Evolutionary conservation across 2,113 vertebrate genomes (phyloP).

Genomic region (Dipodomys spectabilis): DNA sequence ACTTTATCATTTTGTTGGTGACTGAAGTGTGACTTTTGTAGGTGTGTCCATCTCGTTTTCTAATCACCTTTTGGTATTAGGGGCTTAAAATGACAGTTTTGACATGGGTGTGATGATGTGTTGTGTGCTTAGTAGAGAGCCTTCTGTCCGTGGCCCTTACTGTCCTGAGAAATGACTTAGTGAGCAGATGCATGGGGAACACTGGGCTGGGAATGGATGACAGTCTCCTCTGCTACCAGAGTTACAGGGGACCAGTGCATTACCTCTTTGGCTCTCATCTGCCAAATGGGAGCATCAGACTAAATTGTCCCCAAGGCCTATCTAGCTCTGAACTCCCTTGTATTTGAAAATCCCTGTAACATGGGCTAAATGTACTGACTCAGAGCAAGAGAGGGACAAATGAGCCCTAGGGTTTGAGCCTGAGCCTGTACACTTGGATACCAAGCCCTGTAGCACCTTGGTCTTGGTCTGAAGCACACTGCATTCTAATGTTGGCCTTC

Average conservation of each 20-base stretch:
- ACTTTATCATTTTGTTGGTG: neutral
- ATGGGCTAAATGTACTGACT: neutral
- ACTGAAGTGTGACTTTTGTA: conserved; percentile 56
- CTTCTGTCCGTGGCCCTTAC: conserved; percentile 61
- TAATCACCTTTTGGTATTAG: conserved; percentile 76
- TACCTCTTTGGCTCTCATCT: neutral
- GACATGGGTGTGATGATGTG: conserved; percentile 68
- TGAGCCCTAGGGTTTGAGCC: neutral
- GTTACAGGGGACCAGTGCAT: neutral
- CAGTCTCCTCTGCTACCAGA: conserved; percentile 19
- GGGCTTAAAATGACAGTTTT: conserved; percentile 75
- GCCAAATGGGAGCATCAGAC: neutral
- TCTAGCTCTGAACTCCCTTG: neutral
- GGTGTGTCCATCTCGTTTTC: conserved; percentile 70
- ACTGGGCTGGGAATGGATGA: conserved; percentile 37
- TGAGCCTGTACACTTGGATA: neutral
- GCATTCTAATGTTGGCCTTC: conserved; percentile 2
- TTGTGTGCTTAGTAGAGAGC: conserved; percentile 62
- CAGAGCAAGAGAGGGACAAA: neutral
- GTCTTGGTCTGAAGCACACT: conserved; percentile 18
- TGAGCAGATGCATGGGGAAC: neutral
- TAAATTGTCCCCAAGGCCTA: conserved; percentile 29
- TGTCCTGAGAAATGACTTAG: conserved; percentile 61
- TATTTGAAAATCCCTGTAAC: neutral
- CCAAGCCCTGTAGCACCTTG: neutral